Evolutionary conservation across 2,113 vertebrate species (phyloP), one percentile per base, ranked within the genome.

Genomic region (Microcebus griseorufus): DNA sequence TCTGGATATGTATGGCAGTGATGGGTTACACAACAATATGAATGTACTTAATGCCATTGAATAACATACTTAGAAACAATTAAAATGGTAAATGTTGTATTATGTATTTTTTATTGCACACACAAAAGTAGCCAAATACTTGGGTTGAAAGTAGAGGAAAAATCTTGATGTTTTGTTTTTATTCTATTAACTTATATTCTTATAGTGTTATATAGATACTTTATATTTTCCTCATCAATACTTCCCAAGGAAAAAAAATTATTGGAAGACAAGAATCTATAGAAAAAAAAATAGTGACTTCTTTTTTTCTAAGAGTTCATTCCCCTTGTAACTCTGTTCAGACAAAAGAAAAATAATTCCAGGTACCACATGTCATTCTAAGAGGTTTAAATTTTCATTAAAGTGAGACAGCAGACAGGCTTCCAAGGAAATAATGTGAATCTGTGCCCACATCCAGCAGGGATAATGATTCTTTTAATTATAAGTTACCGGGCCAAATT

Each of bases 321-420:
- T 96, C 58, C 48, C 42, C 64, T 94, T 78, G 6, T n/a, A 88
- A 93, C 62, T 78, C 81, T 90, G 9, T 89, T 97, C 93, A 95
- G 73, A 97, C 83, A 95, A 97, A 93, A 96, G 83, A 92, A 96
- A 97, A 98, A 95, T 93, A 93, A 94, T 90, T 90, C 88, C 82
- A 96, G 89, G 62, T 97, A 92, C 79, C 65, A 93, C 87, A 93
- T 95, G 92, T 70, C 95, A 97, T 90, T 96, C 83, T 90, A 69
- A 96, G 93, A 95, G 90, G 80, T 97, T 97, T 98, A 97, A 92
- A 98, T 97, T 98, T 98, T 97, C 98, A 97, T 97, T 97, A 92
- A 96, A 97, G 53, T 79, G 80, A 98, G 89, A 97, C 79, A 95
- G 94, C 75, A 97, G 96, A 96, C 93, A 97, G 80, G 89, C 92